Base-by-base conservation (phyloP, 2,888 invertebrate species). In the Tuberolachnus salignus region DNA sequence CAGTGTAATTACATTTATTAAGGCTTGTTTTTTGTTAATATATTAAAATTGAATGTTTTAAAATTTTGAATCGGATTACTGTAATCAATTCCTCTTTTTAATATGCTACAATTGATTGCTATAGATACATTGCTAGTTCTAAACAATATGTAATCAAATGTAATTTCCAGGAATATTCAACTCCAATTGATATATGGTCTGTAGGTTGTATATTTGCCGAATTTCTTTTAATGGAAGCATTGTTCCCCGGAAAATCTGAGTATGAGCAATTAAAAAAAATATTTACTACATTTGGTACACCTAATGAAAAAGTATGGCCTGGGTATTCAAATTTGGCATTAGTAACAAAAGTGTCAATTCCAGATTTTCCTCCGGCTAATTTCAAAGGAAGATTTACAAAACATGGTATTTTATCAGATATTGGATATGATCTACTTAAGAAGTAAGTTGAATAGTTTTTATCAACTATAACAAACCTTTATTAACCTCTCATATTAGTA, bases 181-280 rank as follows among this genome's bases (percentile, higher is more conserved):
- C 96, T 0, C 94, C 95, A 0, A 94, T 99, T 80, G 99, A 99
- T 86, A 91, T 99, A 88, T 99, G 99, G 99, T 91, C 91, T 4
- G 86, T 87, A 2, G 99, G 99, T 3, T 99, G 98, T 85, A 98
- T 99, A 83, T 98, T 98, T 86, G 98, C 95, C 0, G 99, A 99
- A 86, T 91, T 99, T 83, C 87, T 99, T 26, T 90, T 93, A 46
- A 95, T 97, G 94, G 94, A 95, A 84, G 94, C 99, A 0, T 87
- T 99, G 59, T 99, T 99, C 85, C 95, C 97, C 0, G 99, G 99
- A 3, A 97, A 96, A 86, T 93, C 95, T 0, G 98, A 99, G 86
- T 92, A 95, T 8, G 98, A 98, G 85, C 95, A 99, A 85, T 87
- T 99, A 1, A 95, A 97, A 86, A 89, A 91, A 83, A 95, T 98